Evolutionary conservation across 2,797 vertebrate species (phyloP).

Genomic region (Triplophysa bombifrons): DNA sequence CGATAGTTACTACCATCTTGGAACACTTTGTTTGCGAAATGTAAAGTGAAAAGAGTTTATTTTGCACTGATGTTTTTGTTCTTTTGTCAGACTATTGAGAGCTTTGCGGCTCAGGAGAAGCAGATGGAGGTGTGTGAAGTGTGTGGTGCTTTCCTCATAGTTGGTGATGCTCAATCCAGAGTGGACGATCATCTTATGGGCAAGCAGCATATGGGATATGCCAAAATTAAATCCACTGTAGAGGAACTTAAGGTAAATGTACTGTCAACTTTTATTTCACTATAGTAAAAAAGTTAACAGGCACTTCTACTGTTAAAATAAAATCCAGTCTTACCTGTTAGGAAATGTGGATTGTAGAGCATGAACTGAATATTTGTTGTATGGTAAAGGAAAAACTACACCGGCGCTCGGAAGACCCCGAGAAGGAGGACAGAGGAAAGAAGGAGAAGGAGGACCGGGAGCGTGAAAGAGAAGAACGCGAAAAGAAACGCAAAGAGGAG

Average conservation of each 20-base stretch:
- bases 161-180: constrained; percentile 96
- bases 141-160: constrained; percentile 97
- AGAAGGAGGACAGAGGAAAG: constrained; percentile 84
- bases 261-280: neutral
- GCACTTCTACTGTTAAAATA: no score
- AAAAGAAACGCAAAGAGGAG: constrained; percentile 78
- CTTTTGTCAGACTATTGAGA: constrained; percentile 90
- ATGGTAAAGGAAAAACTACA: constrained; percentile 77
- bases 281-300: no score
- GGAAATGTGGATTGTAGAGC: neutral
- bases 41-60: neutral
- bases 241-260: constrained; percentile 92
- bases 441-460: constrained; percentile 84
- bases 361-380: neutral
- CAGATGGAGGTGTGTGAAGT: constrained; percentile 99
- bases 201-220: constrained; percentile 99
- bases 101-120: constrained; percentile 98
- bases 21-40: no score
- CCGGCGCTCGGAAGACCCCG: constrained; percentile 86
- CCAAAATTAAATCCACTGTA: constrained; percentile 99
- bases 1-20: no score
- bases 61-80: neutral
- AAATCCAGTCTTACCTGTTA: neutral
- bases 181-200: constrained; percentile 99
- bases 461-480: constrained; percentile 75